A percentile compares a stretch with the other conserved stretches of the same genome.
These are phyloP conservation scores for Seira musarum DNA, from an alignment of 2,888 invertebrate species.

Conservation along the genomic window DNA sequence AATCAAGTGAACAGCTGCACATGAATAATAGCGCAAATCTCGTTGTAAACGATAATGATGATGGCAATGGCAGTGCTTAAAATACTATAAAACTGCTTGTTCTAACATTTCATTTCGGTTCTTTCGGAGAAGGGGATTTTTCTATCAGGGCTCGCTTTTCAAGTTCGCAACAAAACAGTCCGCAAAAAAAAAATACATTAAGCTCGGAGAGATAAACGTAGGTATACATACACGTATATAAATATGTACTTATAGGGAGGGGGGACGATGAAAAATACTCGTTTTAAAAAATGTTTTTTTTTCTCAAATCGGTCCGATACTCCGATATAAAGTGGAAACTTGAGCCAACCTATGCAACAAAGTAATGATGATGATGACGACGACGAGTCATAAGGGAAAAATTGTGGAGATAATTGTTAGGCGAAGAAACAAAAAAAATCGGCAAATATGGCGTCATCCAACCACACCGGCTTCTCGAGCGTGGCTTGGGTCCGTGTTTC, in stretches of 20 bases:
- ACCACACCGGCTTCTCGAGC: slow-evolving; percentile 65
- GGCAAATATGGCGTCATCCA: slow-evolving; percentile 67
- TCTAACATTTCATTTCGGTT: neutral
- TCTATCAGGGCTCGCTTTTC: neutral
- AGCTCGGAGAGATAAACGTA: neutral
- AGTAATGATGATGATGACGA: neutral
- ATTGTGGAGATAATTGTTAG: slow-evolving; percentile 37
- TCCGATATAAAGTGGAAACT: slow-evolving; percentile 1
- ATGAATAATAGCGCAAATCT: slow-evolving; percentile 15
- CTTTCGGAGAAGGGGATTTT: neutral
- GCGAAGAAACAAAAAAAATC: slow-evolving; percentile 53
- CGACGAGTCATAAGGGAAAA: slow-evolving; percentile 33
- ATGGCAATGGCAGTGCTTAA: neutral
- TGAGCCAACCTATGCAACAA: neutral
- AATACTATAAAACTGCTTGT: neutral
- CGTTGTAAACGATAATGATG: neutral
- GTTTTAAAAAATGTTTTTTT: neutral
- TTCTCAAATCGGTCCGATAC: neutral
- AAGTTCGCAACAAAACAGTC: neutral
- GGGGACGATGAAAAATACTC: too few species aligned
- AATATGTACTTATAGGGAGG: too few species aligned
- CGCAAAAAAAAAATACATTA: neutral
- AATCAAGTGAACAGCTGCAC: slow-evolving; percentile 41
- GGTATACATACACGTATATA: too few species aligned
- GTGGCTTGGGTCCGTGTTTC: slow-evolving; percentile 65